A percentile compares a stretch with the other conserved stretches of the same genome.
Conservation (phyloP, 2,888 invertebrate species). For the Netelia fuscicornis region DNA sequence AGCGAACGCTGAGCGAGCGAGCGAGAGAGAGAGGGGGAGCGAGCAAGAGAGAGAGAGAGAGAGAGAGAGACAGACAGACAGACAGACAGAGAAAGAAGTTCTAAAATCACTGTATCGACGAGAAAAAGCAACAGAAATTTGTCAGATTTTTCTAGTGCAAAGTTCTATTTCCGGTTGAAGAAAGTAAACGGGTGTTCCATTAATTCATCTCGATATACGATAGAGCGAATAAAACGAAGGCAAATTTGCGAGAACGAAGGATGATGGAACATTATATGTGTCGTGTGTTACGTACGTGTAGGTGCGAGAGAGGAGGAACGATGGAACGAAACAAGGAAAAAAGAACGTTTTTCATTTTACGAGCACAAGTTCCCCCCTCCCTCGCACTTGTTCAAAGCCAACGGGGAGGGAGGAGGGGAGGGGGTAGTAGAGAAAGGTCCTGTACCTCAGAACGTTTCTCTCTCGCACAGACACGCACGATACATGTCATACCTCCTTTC, state of each 20-base stretch:
- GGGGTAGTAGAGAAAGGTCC: conserved; percentile 54
- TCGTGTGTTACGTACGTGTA: conserved; percentile 26
- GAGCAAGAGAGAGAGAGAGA: conserved; percentile 41
- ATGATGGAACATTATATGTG: conserved; percentile 11
- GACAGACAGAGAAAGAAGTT: conserved; percentile 34
- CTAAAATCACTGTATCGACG: conserved; percentile 61
- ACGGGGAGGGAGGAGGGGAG: conserved; percentile 65
- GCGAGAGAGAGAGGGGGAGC: conserved; percentile 39
- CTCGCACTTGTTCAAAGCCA: not conserved
- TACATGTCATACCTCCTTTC: conserved; percentile 21
- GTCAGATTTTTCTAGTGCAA: not conserved
- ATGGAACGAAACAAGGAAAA: conserved; percentile 42
- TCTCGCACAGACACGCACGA: conserved; percentile 1
- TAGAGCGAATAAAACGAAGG: conserved; percentile 6
- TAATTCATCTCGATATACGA: not conserved
- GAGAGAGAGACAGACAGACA: conserved; percentile 38
- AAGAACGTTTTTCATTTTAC: conserved; percentile 47
- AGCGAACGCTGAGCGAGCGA: conserved; percentile 43
- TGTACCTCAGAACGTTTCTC: conserved; percentile 8
- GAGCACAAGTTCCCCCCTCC: conserved; percentile 35
- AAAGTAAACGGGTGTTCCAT: not conserved
- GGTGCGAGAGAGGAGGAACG: conserved; percentile 43
- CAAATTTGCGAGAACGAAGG: conserved; percentile 19
- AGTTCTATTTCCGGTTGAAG: not conserved
- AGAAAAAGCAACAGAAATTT: not conserved